A percentile compares a stretch with the other conserved stretches of the same genome.
phyloP scores from a whole-genome alignment of 2,888 invertebrate genomes.

The Stenurella melanura region DNA sequence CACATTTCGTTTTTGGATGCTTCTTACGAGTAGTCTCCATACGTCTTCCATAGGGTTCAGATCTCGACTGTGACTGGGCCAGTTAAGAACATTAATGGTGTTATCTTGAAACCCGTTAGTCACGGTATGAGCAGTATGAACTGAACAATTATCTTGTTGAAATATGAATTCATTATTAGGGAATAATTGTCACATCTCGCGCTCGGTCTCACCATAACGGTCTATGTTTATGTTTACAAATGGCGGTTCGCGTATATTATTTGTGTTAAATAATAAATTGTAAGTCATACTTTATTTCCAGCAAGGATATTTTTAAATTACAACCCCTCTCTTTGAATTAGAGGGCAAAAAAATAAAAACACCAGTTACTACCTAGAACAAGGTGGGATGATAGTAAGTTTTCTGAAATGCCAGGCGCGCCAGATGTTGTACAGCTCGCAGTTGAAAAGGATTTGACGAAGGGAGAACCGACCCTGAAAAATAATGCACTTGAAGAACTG shows the following conservation, averaged over 20 bases:
- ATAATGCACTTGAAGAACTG: conserved; percentile 69
- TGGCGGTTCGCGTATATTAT: not conserved
- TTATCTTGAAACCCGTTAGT: too few relatives aligned
- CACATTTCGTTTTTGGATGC: too few relatives aligned
- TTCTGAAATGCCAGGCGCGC: conserved; percentile 25
- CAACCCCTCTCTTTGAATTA: not conserved
- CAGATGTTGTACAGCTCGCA: conserved; percentile 26
- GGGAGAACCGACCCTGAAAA: conserved; percentile 65
- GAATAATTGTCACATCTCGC: not conserved
- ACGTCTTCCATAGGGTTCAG: too few relatives aligned
- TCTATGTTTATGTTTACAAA: conserved; percentile 19
- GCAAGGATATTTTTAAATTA: not conserved
- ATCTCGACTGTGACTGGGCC: too few relatives aligned
- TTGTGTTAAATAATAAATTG: not conserved
- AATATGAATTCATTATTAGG: too few relatives aligned
- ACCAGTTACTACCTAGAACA: not conserved
- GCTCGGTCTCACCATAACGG: not conserved
- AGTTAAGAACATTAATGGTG: too few relatives aligned
- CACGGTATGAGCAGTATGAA: too few relatives aligned
- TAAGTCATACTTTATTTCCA: not conserved
- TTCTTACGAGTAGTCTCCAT: too few relatives aligned
- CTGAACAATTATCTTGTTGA: too few relatives aligned
- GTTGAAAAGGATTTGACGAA: conserved; percentile 68
- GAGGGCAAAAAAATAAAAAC: not conserved
- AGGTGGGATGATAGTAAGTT: conserved; percentile 26